Conservation (phyloP, 2,113 vertebrate species). For the Isichthys henryi region DNA sequence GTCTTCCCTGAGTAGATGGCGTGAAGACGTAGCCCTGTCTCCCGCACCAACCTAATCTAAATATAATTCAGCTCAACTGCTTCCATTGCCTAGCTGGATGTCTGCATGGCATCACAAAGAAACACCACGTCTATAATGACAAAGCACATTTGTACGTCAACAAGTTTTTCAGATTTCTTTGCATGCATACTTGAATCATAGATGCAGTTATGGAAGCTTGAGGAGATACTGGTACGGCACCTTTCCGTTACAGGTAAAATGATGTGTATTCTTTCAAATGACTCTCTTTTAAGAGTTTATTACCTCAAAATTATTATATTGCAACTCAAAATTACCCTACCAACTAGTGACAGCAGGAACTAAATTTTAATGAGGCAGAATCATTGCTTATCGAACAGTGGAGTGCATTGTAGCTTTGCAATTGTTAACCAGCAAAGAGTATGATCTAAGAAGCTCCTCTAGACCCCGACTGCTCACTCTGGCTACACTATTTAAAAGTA, state of each 20-base stretch:
- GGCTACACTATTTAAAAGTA: not conserved
- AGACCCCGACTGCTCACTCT: not conserved
- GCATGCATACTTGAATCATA: not conserved
- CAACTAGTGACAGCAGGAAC: not conserved
- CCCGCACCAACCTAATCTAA: not conserved
- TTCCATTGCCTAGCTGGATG: not conserved
- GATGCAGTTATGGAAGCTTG: not conserved
- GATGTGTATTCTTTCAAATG: not conserved
- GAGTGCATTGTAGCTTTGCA: not conserved
- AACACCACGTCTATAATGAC: not conserved
- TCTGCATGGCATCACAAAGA: not conserved
- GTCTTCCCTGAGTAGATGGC: constrained; percentile 1
- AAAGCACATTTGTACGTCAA: not conserved
- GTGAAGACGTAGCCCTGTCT: not conserved
- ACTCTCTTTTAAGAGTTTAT: not conserved
- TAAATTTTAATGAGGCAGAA: not conserved
- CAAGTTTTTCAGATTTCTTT: not conserved
- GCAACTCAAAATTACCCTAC: not conserved
- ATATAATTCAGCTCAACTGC: not conserved
- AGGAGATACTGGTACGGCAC: not conserved
- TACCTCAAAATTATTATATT: too few relatives aligned
- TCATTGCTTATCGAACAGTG: not conserved
- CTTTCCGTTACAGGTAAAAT: not conserved
- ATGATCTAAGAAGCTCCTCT: not conserved
- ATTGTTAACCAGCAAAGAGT: not conserved